phyloP scores from a whole-genome alignment of 2,113 vertebrate species.

The Balaeniceps rex region DNA sequence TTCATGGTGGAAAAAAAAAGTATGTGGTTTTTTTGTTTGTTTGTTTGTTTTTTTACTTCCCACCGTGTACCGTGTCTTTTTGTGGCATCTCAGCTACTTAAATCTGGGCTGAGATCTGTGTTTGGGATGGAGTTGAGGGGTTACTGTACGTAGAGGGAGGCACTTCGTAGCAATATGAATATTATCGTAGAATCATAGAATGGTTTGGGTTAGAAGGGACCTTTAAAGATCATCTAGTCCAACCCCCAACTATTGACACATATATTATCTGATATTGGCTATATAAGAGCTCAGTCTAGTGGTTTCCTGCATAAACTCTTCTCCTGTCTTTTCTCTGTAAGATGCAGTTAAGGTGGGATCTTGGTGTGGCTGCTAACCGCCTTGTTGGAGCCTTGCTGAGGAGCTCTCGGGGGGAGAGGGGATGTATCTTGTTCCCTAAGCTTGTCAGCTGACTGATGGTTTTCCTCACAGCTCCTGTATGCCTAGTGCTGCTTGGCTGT shows the following conservation, averaged over 20 bases:
- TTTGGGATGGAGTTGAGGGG: not conserved
- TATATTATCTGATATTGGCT: not conserved
- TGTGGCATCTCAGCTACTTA: not conserved
- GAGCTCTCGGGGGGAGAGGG: not conserved
- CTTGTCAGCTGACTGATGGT: not conserved
- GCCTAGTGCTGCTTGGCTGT: not conserved
- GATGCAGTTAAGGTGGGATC: not conserved
- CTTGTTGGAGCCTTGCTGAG: not conserved
- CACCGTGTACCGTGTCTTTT: not conserved
- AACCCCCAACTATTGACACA: not conserved
- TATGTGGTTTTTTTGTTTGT: not conserved
- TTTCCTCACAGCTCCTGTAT: conserved; percentile 9
- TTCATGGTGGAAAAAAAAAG: not conserved
- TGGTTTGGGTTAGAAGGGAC: not conserved
- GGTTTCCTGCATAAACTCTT: not conserved
- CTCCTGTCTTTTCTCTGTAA: not conserved
- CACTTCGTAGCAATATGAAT: not conserved
- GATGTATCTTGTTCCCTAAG: too few relatives aligned
- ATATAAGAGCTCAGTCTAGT: not conserved
- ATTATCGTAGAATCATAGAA: not conserved
- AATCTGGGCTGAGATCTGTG: not conserved
- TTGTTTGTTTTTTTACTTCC: not conserved
- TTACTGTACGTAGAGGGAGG: not conserved
- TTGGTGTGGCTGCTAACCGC: too few relatives aligned
- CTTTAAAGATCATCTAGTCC: not conserved